Evolutionary conservation across 2,888 invertebrate genomes (phyloP).

Genomic region (Epinotia ramella): DNA sequence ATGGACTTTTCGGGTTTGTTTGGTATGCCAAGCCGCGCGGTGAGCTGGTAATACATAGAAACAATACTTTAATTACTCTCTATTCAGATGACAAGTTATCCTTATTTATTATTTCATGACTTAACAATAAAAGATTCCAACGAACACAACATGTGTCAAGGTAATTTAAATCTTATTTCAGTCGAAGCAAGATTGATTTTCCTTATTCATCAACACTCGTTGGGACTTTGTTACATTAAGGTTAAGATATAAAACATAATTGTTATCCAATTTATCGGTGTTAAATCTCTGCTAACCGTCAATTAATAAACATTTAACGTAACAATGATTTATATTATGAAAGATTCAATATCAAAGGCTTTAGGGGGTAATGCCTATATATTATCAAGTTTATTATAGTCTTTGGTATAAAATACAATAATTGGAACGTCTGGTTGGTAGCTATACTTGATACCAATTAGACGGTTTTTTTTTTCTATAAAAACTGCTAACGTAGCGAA

Average conservation of each 20-base stretch:
- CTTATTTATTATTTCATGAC: background rate
- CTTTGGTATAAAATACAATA: too few species aligned
- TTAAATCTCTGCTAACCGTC: conserved; percentile 21
- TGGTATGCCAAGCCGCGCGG: too few species aligned
- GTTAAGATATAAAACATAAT: background rate
- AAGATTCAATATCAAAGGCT: conserved; percentile 30
- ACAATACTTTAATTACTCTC: background rate
- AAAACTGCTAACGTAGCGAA: too few species aligned
- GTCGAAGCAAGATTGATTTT: background rate
- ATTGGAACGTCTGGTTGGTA: too few species aligned
- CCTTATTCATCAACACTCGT: too few species aligned
- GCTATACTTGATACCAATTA: too few species aligned
- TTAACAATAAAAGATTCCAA: background rate
- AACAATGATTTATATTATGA: background rate
- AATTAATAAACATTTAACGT: conserved; percentile 26
- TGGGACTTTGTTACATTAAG: background rate
- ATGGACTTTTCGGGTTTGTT: too few species aligned
- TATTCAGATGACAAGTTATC: background rate
- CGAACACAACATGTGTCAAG: background rate
- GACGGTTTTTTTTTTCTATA: too few species aligned
- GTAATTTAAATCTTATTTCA: background rate
- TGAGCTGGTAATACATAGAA: background rate
- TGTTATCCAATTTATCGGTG: conserved; percentile 13
- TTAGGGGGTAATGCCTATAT: background rate
- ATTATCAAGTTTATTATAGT: too few species aligned